phyloP scores from a whole-genome alignment of 2,797 vertebrate species.

The Anolis apletophallus region DNA sequence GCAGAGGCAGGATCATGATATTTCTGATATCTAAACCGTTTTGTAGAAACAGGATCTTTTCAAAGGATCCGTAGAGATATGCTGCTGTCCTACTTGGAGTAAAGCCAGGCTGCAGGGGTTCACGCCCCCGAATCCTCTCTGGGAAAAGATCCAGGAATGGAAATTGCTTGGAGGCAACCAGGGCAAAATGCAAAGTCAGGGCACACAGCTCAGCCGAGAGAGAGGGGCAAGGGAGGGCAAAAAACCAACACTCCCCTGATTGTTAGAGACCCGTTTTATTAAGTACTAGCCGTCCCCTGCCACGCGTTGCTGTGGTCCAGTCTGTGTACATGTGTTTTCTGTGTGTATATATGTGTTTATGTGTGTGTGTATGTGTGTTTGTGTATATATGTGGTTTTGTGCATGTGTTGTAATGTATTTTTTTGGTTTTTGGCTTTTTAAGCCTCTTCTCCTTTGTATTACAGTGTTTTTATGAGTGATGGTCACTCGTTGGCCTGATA shows the following conservation, averaged over 20 bases:
- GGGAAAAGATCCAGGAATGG: constrained; percentile 22
- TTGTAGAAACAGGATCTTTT: constrained; percentile 9
- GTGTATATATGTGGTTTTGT: too few species aligned
- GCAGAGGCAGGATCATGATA: neutral
- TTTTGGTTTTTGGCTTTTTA: too few species aligned
- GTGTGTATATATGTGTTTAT: too few species aligned
- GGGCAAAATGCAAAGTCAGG: constrained; percentile 7
- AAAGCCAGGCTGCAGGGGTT: constrained; percentile 21
- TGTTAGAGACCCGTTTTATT: neutral
- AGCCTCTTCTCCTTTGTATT: too few species aligned
- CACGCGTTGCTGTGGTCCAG: too few species aligned
- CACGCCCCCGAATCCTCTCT: constrained; percentile 24
- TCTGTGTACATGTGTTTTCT: too few species aligned
- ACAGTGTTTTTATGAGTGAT: too few species aligned
- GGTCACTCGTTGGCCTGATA: too few species aligned
- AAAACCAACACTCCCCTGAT: too few species aligned
- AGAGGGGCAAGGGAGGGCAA: neutral
- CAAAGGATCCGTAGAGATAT: neutral
- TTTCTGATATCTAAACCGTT: constrained; percentile 9
- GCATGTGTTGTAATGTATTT: too few species aligned
- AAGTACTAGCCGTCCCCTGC: too few species aligned
- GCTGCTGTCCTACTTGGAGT: constrained; percentile 24
- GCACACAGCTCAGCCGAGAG: neutral
- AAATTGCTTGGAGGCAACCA: neutral
- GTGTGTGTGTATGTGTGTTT: too few species aligned